Evolutionary conservation across 2,113 vertebrate species (phyloP), one percentile per base, ranked within the genome.

Genomic region (Heloderma charlesbogerti): DNA sequence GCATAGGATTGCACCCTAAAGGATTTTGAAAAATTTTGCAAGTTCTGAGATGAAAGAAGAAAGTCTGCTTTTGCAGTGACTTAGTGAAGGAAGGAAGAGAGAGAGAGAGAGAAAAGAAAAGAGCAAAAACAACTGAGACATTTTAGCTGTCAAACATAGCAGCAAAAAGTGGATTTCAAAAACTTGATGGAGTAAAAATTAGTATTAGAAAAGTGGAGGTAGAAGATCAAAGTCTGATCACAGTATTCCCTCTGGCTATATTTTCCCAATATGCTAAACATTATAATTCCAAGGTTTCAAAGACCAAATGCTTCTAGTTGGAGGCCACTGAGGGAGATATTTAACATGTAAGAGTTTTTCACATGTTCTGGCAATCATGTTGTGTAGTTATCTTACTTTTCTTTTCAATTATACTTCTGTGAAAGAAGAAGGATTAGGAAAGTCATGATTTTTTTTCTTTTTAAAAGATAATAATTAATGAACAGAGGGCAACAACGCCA

Each of bases 1-100:
- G n/a, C n/a, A n/a, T n/a, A n/a, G n/a, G n/a, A n/a, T n/a, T n/a
- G n/a, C n/a, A n/a, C n/a, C n/a, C n/a, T n/a, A 16, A 91, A 93
- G 27, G 90, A 88, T 69, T 92, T 85, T 13, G 31, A 37, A 88
- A 88, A 95, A 51, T 6, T 91, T 80, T 29, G 27, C 5, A 90
- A 95, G 51, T 40, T n/a, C 54, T 84, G 6, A 91, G 91, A 63
- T 74, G 92, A 93, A 93, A 57, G 89, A 25, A 93, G 83, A 93
- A 95, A 94, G 92, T 29, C 37, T 86, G 12, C 51, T 0, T 0
- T 87, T 92, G 86, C 54, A 91, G 88, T 81, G 60, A 7, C 57
- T 89, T 88, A 60, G 37, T 86, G 92, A 91, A 66, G 8, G 1
- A 72, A 87, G 67, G 57, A 1, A 60, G 25, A 16, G 7, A 22